Conservation (phyloP, 2,888 invertebrate genomes). For the Theretra japonica region DNA sequence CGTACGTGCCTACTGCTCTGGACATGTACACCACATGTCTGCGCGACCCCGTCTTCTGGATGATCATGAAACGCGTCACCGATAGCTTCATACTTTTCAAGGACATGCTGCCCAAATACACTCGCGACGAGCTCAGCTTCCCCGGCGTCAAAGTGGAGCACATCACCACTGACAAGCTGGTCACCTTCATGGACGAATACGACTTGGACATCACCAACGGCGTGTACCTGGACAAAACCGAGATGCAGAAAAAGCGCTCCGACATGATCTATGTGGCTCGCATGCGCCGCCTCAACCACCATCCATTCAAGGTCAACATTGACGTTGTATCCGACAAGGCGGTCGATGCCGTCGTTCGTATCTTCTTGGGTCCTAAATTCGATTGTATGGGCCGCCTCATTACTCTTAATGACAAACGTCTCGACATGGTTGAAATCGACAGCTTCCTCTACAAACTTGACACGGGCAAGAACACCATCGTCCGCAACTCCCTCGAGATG, state of each 20-base stretch:
- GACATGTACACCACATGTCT: constrained; percentile 87
- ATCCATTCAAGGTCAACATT: constrained; percentile 86
- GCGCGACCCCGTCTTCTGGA: constrained; percentile 90
- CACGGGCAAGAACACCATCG: constrained; percentile 88
- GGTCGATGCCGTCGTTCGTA: constrained; percentile 86
- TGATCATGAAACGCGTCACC: constrained; percentile 86
- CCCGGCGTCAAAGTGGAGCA: constrained; percentile 87
- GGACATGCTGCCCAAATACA: constrained; percentile 84
- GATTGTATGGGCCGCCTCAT: constrained; percentile 86
- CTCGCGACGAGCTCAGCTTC: constrained; percentile 84
- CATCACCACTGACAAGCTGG: constrained; percentile 86
- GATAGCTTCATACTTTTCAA: constrained; percentile 86
- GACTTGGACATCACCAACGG: constrained; percentile 88
- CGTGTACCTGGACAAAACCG: constrained; percentile 77
- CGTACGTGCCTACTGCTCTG: constrained; percentile 84
- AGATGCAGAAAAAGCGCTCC: constrained; percentile 77
- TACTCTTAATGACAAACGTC: constrained; percentile 74
- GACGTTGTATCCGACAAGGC: constrained; percentile 84
- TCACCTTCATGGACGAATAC: constrained; percentile 89
- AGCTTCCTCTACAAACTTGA: constrained; percentile 86
- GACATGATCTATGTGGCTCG: constrained; percentile 82
- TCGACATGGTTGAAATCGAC: constrained; percentile 78
- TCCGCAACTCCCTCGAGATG: constrained; percentile 88
- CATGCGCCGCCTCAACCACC: constrained; percentile 87
- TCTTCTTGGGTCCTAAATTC: constrained; percentile 89